phyloP scores from a whole-genome alignment of 2,888 invertebrate genomes.

The Scaptomyza tumidula region DNA sequence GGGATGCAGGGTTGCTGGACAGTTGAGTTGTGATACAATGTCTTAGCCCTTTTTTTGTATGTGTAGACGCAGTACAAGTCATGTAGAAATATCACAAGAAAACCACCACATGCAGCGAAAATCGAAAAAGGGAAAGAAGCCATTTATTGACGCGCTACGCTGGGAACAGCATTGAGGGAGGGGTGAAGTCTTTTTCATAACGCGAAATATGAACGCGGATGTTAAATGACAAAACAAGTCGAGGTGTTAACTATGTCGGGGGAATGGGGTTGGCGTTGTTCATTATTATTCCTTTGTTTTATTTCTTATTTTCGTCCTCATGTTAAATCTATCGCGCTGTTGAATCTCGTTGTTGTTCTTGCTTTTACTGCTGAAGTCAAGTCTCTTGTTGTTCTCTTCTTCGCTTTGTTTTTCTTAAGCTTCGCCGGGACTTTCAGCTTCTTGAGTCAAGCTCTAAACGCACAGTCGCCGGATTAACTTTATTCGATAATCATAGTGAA shows the following conservation, averaged over 20 bases:
- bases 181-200: slow-evolving; percentile 1
- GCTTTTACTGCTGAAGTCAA: slow-evolving; percentile 32
- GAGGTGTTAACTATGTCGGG: background rate
- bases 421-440: slow-evolving; percentile 29
- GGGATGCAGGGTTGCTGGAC: slow-evolving; percentile 33
- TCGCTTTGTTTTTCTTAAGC: slow-evolving; percentile 58
- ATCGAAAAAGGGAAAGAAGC: slow-evolving; percentile 4
- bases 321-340: background rate
- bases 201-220: slow-evolving; percentile 1
- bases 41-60: slow-evolving; percentile 51
- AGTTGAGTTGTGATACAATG: slow-evolving; percentile 44
- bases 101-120: slow-evolving; percentile 32
- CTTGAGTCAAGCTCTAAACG: background rate
- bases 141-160: background rate
- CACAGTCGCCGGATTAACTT: background rate
- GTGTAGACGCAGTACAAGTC: slow-evolving; percentile 16
- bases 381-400: background rate
- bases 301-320: slow-evolving; percentile 5
- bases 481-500: background rate
- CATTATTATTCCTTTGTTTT: slow-evolving; percentile 10
- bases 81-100: slow-evolving; percentile 38
- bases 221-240: background rate
- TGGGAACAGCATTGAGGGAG: background rate
- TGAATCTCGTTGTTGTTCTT: slow-evolving; percentile 13
- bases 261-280: background rate